phyloP scores from a whole-genome alignment of 2,888 invertebrate genomes.

The Operophtera brumata region DNA sequence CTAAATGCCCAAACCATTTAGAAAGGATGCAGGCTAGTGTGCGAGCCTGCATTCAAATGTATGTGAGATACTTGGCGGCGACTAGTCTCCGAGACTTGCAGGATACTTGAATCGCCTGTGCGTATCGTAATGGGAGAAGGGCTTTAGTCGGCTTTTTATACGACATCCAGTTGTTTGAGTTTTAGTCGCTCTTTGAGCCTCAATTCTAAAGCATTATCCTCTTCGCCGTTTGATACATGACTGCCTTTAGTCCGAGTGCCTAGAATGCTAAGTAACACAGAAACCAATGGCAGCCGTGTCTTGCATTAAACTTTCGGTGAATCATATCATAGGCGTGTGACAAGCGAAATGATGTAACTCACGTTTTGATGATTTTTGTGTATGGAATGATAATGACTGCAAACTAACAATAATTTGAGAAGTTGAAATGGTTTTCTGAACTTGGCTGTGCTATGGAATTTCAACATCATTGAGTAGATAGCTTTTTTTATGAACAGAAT shows the following conservation, averaged over 20 bases:
- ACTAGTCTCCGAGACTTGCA: too few relatives aligned
- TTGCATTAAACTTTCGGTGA: conserved; percentile 32
- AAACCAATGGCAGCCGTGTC: conserved; percentile 31
- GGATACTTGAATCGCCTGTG: too few relatives aligned
- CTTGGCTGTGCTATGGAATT: not conserved
- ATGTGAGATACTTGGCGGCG: too few relatives aligned
- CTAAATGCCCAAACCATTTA: too few relatives aligned
- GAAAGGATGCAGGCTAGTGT: too few relatives aligned
- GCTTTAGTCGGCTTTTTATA: too few relatives aligned
- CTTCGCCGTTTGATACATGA: not conserved
- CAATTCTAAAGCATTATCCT: not conserved
- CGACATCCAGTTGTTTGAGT: too few relatives aligned
- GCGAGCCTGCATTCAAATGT: too few relatives aligned
- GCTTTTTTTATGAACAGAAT: too few relatives aligned
- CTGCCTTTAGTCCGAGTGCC: conserved; percentile 16
- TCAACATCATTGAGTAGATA: too few relatives aligned
- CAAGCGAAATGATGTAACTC: conserved; percentile 25
- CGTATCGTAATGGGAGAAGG: too few relatives aligned
- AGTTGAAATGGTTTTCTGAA: not conserved
- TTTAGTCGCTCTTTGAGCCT: not conserved
- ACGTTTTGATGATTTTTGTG: conserved; percentile 2
- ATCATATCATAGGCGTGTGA: conserved; percentile 17
- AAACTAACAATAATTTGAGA: not conserved
- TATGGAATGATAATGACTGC: conserved; percentile 2
- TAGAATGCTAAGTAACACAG: conserved; percentile 29